These are phyloP conservation scores for Corythornis cristatus DNA, from an alignment of 2,113 vertebrate species.

Conservation along the genomic window DNA sequence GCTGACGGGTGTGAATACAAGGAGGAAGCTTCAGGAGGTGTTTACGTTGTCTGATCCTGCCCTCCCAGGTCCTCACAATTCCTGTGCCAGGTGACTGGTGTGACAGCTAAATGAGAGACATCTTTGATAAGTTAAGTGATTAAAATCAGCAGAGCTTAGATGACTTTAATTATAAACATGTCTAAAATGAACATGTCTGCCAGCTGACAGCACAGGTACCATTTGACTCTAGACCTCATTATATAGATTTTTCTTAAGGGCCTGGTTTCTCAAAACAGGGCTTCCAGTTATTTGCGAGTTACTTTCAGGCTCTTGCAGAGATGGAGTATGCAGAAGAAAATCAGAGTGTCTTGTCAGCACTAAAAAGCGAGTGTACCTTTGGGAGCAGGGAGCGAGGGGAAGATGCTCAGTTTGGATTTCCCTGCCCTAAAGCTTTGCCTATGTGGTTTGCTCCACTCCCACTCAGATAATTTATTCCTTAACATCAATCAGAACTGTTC, in stretches of 20 bases:
- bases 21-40: neutral
- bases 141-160: neutral
- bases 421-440: neutral
- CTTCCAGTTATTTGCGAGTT: neutral
- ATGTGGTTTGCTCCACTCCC: neutral
- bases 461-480: accelerated
- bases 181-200: neutral
- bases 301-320: neutral
- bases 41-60: neutral
- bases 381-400: neutral
- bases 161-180: neutral
- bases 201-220: neutral
- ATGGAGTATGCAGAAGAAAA: neutral
- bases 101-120: neutral
- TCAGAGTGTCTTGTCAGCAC: neutral
- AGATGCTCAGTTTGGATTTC: neutral
- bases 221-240: neutral
- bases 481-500: accelerated
- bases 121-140: neutral
- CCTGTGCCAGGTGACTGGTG: accelerated
- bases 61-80: neutral
- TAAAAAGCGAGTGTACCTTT: accelerated
- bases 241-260: neutral
- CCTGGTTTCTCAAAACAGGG: neutral
- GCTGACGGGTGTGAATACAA: neutral